Percentiles rank a stretch among this genome's conserved stretches.
Conservation (phyloP, 2,888 invertebrate species). For the Lordiphosa fenestrarum region DNA sequence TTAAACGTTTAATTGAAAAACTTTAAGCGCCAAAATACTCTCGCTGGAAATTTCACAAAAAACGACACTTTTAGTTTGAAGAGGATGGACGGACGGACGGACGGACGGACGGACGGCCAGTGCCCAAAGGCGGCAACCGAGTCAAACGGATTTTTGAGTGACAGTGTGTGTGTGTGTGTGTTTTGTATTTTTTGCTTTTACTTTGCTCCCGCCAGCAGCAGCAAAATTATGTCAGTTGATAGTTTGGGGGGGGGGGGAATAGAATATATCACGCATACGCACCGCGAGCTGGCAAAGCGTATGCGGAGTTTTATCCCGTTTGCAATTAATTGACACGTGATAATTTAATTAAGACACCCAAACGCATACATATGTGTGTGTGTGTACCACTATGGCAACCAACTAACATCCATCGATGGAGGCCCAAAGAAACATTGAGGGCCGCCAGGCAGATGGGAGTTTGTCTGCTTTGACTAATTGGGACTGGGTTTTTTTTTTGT, state of each 20-base stretch:
- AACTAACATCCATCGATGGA: slow-evolving; percentile 10
- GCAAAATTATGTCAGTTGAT: slow-evolving; percentile 52
- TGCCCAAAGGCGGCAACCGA: slow-evolving; percentile 3
- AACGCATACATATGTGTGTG: slow-evolving; percentile 5
- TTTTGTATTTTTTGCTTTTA: slow-evolving; percentile 17
- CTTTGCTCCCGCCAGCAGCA: slow-evolving; percentile 15
- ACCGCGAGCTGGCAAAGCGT: slow-evolving; percentile 27
- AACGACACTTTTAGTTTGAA: slow-evolving; percentile 47
- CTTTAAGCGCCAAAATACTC: slow-evolving; percentile 43
- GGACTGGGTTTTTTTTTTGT: slow-evolving; percentile 13
- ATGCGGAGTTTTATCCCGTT: slow-evolving; percentile 2
- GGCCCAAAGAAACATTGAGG: slow-evolving; percentile 18
- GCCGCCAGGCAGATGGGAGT: slow-evolving; percentile 34
- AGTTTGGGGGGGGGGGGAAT: slow-evolving; percentile 5
- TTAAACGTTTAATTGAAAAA: slow-evolving; percentile 69
- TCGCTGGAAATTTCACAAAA: slow-evolving; percentile 39
- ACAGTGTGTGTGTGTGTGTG: slow-evolving; percentile 46
- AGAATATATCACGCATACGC: slow-evolving; percentile 53
- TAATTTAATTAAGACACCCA: slow-evolving; percentile 66
- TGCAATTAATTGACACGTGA: slow-evolving; percentile 68
- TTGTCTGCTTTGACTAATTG: slow-evolving; percentile 13
- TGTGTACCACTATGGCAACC: slow-evolving; percentile 6
- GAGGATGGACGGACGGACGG: neutral
- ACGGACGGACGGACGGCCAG: neutral
- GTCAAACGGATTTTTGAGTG: slow-evolving; percentile 60